Percentiles rank a stretch among this genome's conserved stretches.
Evolutionary conservation across 2,888 invertebrate species (phyloP).

Genomic region (Drymonia ruficornis): DNA sequence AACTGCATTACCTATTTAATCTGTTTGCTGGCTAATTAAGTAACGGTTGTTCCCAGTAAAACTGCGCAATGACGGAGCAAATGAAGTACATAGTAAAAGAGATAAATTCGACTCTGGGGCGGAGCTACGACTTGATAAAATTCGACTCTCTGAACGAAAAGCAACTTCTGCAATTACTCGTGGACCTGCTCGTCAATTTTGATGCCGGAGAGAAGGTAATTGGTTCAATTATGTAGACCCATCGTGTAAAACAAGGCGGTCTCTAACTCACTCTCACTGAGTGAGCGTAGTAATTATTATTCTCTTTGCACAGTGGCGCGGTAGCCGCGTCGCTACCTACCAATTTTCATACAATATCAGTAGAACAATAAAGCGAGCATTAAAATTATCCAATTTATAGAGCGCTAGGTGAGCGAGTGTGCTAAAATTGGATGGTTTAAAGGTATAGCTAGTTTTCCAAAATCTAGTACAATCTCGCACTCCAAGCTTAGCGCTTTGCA

Average conservation of each 20-base stretch:
- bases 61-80: slow-evolving; percentile 85
- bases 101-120: slow-evolving; percentile 89
- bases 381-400: too few species aligned
- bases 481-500: too few species aligned
- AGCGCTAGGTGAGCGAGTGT: too few species aligned
- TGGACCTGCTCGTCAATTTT: slow-evolving; percentile 90
- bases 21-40: neutral
- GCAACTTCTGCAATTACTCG: slow-evolving; percentile 90
- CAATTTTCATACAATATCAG: too few species aligned
- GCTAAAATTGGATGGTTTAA: too few species aligned
- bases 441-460: too few species aligned
- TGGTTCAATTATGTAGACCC: slow-evolving; percentile 2
- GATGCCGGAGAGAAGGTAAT: slow-evolving; percentile 87
- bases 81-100: slow-evolving; percentile 89
- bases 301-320: too few species aligned
- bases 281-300: too few species aligned
- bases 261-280: neutral
- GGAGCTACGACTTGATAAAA: slow-evolving; percentile 92
- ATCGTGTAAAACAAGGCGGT: neutral
- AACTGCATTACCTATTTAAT: neutral
- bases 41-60: slow-evolving; percentile 12
- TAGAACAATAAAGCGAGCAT: too few species aligned
- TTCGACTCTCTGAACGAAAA: slow-evolving; percentile 92
- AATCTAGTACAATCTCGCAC: too few species aligned
- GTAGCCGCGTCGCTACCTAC: too few species aligned